Evolutionary conservation across 2,888 invertebrate species (phyloP), one percentile per base, ranked within the genome.

Genomic region (Gymnosoma rotundatum): DNA sequence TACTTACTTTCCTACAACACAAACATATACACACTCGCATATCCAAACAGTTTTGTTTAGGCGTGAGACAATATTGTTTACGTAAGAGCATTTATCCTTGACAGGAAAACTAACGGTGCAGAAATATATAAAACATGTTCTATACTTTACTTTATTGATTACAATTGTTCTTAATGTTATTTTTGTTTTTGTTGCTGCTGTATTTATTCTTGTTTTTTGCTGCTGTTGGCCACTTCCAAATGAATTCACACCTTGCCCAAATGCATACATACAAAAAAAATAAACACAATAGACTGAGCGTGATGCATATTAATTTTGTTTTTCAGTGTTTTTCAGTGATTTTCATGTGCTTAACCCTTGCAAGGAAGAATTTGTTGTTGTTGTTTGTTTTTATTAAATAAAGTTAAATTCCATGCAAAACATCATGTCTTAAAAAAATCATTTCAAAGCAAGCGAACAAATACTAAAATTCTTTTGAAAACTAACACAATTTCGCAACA

Each of bases 91-190:
- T n/a, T n/a, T n/a, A n/a, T 84, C 84, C 84, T 84, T 81, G 84
- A 81, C 84, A 84, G 78, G 38, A 78, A 78, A 84, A 74, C 84
- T 81, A 81, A 84, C 81, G 78, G 74, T 84, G 84, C 78, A 74
- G 70, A 76, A 78, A 84, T 60, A 60, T 70, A 25, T 38, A 66
- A 79, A 72, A 79, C 64, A 64, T 70, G 66, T 74, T 76, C 8
- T 18, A 56, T 58, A 78, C 69, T 60, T n/a, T n/a, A n/a, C n/a
- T n/a, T 73, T 78, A 74, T 64, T 81, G 74, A 78, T 78, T 76
- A 66, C 75, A 58, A 58, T 32, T 74, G 61, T 42, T 75, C 67
- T 38, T 32, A 38, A 45, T 74, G 66, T 16, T 63, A 16, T 58
- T 66, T 12, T 52, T 70, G 36, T 25, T 56, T 21, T 75, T 76